Base-by-base conservation (phyloP, 2,888 invertebrate species). In the Chrysotoxum bicinctum region DNA sequence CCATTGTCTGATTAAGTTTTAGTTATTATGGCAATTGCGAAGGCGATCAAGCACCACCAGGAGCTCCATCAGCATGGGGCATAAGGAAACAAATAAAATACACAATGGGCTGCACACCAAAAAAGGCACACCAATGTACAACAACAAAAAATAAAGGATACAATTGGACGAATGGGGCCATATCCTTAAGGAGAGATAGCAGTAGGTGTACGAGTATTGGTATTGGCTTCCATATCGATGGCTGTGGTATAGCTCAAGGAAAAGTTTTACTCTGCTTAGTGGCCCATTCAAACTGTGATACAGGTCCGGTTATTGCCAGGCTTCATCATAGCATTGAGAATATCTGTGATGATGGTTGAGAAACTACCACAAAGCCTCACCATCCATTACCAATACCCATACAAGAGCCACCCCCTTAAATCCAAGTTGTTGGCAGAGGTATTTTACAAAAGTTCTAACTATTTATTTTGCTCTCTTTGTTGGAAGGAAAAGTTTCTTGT, bases 181-280 rank as follows among this genome's bases (percentile, higher is more conserved):
- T 76, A 72, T 64, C 62, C 62, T 75, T 72, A 43, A 81, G 66
- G 76, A 69, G 50, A 52, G 50, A 50, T 50, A 56, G 62, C 12
- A 68, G 35, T 35, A 54, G 78, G 66, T 76, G n/a, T n/a, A n/a
- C n/a, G n/a, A n/a, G n/a, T n/a, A n/a, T n/a, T n/a, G 70, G 32
- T 66, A 43, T 35, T 35, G 43, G 56, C 43, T 62, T 74, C 48
- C 69, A 43, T 69, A 73, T 76, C 66, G 76, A 81, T 68, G 50
- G 68, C 26, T 54, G 52, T 62, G 76, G 77, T 50, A 50, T 69
- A 40, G 81, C 66, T 77, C 32, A 56, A 30, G 70, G 69, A 85
- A 81, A 81, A 85, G 73, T 85, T 85, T 85, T 85, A 85, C 81
- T 81, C 81, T 76, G 85, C 77, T 85, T 85, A 85, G 85, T 85